phyloP scores from a whole-genome alignment of 92 coral and sea anemone genomes.

The Zoanthus sociatus region DNA sequence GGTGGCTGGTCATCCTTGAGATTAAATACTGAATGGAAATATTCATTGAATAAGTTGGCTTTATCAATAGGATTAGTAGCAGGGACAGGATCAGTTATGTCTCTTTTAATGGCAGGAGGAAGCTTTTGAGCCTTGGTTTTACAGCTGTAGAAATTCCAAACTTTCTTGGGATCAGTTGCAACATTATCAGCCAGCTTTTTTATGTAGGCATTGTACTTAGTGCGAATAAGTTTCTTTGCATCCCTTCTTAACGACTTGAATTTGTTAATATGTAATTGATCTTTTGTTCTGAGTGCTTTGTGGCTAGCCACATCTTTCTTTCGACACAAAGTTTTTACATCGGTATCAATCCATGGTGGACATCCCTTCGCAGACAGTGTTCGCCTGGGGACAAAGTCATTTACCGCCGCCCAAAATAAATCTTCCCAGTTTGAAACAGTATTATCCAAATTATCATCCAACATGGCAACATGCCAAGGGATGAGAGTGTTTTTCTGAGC shows the following conservation, averaged over 20 bases:
- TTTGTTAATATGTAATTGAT: background rate
- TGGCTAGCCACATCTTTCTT: slow-evolving; percentile 43
- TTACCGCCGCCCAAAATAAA: slow-evolving; percentile 54
- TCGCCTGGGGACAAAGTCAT: slow-evolving; percentile 46
- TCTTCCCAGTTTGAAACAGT: slow-evolving; percentile 52
- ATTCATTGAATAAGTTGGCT: slow-evolving; percentile 36
- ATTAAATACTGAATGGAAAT: slow-evolving; percentile 43
- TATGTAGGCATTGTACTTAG: slow-evolving; percentile 39
- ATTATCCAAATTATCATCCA: slow-evolving; percentile 1
- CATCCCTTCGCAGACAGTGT: slow-evolving; percentile 11
- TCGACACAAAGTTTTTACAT: slow-evolving; percentile 47
- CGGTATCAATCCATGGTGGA: slow-evolving; percentile 51
- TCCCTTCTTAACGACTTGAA: slow-evolving; percentile 40
- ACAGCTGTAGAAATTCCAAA: slow-evolving; percentile 50
- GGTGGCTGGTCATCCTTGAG: slow-evolving; percentile 29
- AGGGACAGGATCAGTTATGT: background rate
- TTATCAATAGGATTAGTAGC: slow-evolving; percentile 5
- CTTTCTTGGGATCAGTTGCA: slow-evolving; percentile 33
- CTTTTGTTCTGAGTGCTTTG: slow-evolving; percentile 46
- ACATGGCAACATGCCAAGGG: slow-evolving; percentile 46
- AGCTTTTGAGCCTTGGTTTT: slow-evolving; percentile 53
- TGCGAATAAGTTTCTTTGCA: slow-evolving; percentile 40
- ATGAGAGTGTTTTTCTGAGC: slow-evolving; percentile 21
- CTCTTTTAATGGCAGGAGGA: slow-evolving; percentile 41
- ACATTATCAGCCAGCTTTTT: slow-evolving; percentile 33